Base-by-base conservation (phyloP, 2,888 invertebrate genomes). In the Hypselothyrea guttata region DNA sequence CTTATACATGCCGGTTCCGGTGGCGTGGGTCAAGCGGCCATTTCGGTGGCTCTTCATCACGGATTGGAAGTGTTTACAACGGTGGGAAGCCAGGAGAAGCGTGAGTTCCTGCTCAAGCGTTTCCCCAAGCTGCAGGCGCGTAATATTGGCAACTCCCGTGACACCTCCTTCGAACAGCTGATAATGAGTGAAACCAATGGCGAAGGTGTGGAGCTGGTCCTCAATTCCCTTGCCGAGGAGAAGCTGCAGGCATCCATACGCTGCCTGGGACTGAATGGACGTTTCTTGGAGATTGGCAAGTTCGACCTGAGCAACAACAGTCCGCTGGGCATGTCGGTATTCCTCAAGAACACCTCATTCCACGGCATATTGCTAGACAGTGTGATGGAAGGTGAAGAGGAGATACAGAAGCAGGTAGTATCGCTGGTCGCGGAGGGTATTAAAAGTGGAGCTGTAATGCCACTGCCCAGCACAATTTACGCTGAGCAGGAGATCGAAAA, bases 211-310 rank as follows among this genome's bases (percentile, higher is more conserved):
- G 97, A 99, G 89, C 91, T 98, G 11, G 96, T 99, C 16, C 92
- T 99, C 54, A 99, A 99, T 91, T 99, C 99, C 2, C 91, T 99
- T 59, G 95, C 99, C 7, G 98, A 95, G 84, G 97, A 98, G 77
- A 97, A 98, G 91, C 92, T 99, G 51, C 96, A 95, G 89, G 98
- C 98, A 4, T 97, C 97, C 49, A 93, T 99, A 12, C 93, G 98
- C 77, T 97, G 98, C 87, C 91, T 99, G 57, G 97, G 97, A 0
- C 91, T 93, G 67, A 97, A 97, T 88, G 99, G 98, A 8, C 93
- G 98, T 58, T 99, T 99, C 92, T 92, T 98, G 64, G 99, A 99
- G 92, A 99, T 99, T 87, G 99, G 99, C 83, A 99, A 99, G 91
- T 97, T 95, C 71, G 99, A 99, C 91, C 91, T 99, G 62, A 96